These are phyloP conservation scores for Euplagia quadripunctaria DNA, from an alignment of 2,888 invertebrate species.

Conservation along the genomic window DNA sequence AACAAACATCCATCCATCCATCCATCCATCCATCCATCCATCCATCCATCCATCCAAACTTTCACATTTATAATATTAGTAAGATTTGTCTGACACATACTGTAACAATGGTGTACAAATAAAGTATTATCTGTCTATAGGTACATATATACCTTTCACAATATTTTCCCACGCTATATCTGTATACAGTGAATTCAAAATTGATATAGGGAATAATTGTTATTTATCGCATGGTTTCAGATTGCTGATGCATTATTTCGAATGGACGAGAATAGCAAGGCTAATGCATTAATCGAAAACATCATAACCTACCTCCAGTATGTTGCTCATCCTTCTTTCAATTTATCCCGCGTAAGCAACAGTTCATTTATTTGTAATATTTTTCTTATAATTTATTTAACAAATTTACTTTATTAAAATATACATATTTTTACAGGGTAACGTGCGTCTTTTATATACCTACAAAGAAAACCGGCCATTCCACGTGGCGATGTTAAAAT, in stretches of 20 bases:
- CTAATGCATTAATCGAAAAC: slow-evolving; percentile 59
- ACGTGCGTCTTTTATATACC: slow-evolving; percentile 66
- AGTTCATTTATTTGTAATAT: neutral
- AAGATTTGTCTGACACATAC: too few relatives aligned
- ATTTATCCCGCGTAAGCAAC: slow-evolving; percentile 65
- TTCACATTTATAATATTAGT: too few relatives aligned
- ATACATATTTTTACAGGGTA: slow-evolving; percentile 58
- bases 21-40: too few relatives aligned
- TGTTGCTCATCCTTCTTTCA: slow-evolving; percentile 64
- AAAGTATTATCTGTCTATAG: too few relatives aligned
- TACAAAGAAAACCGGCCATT: slow-evolving; percentile 72
- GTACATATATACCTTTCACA: too few relatives aligned
- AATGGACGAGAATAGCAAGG: slow-evolving; percentile 60
- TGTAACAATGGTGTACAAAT: too few relatives aligned
- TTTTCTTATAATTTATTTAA: neutral
- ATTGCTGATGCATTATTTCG: slow-evolving; percentile 60
- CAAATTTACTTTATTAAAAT: neutral
- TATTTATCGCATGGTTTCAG: slow-evolving; percentile 48
- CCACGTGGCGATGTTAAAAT: slow-evolving; percentile 91
- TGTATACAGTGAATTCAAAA: too few relatives aligned
- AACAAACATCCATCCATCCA: too few relatives aligned
- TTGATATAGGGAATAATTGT: too few relatives aligned
- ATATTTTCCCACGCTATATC: too few relatives aligned
- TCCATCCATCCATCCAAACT: too few relatives aligned
- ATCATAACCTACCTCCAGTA: slow-evolving; percentile 64